A percentile compares a stretch with the other conserved stretches of the same genome.
These are phyloP conservation scores for Seira ritae DNA, from an alignment of 2,888 invertebrate genomes.

Conservation along the genomic window DNA sequence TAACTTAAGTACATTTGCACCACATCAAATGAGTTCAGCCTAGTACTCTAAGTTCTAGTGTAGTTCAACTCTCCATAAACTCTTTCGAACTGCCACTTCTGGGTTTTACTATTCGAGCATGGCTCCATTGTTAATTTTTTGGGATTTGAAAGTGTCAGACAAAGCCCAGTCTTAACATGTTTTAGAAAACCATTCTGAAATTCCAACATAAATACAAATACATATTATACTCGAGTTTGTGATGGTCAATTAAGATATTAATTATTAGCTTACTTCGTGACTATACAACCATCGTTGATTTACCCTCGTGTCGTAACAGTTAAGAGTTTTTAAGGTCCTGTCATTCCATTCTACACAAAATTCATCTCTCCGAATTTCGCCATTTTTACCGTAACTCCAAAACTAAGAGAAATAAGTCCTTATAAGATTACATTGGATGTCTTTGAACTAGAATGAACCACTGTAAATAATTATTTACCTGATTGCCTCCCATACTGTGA, in stretches of 20 bases:
- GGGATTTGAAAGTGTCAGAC: background rate
- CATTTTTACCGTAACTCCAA: background rate
- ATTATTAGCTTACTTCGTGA: background rate
- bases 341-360: background rate
- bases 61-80: too few relatives aligned
- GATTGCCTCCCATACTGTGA: background rate
- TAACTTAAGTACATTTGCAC: too few relatives aligned
- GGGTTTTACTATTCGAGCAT: background rate
- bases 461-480: too few relatives aligned
- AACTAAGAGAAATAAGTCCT: background rate
- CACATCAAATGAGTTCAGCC: too few relatives aligned
- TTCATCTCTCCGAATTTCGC: background rate
- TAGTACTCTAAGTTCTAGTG: too few relatives aligned
- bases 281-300: background rate
- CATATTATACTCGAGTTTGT: background rate
- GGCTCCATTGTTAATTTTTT: background rate
- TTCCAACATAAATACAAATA: too few relatives aligned
- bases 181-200: background rate
- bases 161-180: background rate
- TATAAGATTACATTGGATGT: background rate
- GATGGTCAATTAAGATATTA: background rate
- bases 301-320: background rate
- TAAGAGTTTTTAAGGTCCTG: background rate
- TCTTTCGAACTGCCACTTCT: too few relatives aligned
- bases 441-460: too few relatives aligned